Conservation (phyloP, 2,888 invertebrate species). For the Sminthurinus aureus region DNA sequence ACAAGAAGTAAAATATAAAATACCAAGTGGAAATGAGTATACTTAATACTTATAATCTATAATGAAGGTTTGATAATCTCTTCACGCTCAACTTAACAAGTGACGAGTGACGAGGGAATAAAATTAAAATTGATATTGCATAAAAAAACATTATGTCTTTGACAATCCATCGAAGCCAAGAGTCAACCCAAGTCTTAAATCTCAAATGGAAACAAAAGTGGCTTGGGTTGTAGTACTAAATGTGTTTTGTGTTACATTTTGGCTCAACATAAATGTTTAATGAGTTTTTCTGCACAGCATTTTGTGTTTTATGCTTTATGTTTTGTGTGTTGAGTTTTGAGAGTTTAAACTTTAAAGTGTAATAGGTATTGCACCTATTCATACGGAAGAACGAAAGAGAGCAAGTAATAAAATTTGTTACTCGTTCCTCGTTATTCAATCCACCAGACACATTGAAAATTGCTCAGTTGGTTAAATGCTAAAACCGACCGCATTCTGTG, state of each 20-base stretch:
- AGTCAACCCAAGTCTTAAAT: no score
- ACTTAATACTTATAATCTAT: no score
- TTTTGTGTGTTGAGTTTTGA: no score
- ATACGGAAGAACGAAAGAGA: no score
- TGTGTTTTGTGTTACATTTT: no score
- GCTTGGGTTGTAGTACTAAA: no score
- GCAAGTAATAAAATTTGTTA: not conserved
- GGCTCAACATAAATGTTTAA: not conserved
- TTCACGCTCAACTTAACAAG: not conserved
- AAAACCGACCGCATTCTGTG: conserved; percentile 43
- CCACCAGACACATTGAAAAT: not conserved
- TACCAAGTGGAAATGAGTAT: no score
- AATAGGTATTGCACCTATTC: no score
- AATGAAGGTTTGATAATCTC: not conserved
- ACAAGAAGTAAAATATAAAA: not conserved
- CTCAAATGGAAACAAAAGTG: no score
- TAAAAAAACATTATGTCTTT: not conserved
- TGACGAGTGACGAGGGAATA: not conserved
- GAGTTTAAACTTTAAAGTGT: no score
- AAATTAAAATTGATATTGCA: not conserved
- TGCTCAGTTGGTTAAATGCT: conserved; percentile 3
- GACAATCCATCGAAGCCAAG: no score
- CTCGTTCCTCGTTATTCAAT: not conserved
- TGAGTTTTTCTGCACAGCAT: not conserved
- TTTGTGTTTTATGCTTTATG: no score